Evolutionary conservation across 2,113 vertebrate genomes (phyloP), one percentile per base, ranked within the genome.

Genomic region (Phyllostomus discolor): DNA sequence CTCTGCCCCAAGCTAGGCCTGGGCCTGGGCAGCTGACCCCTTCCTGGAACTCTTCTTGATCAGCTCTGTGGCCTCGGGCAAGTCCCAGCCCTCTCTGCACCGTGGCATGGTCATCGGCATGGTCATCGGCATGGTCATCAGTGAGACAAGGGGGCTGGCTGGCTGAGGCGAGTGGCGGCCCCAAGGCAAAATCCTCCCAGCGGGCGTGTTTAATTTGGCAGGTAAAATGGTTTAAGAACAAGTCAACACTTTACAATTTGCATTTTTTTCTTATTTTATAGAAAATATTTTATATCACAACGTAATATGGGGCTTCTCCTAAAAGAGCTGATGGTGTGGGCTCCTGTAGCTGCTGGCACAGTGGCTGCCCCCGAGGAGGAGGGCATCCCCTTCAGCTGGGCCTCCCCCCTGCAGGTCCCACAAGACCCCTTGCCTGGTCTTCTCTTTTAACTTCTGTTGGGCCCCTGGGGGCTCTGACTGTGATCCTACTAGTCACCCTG

Each of bases 21-120:
- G 57, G 31, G 80, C 17, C 80, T 46, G 38, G 57, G 57, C 57
- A 43, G 57, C 41, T 20, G 57, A 43, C 38, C 26, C 26, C 35
- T 43, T 43, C 57, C 24, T 15, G 19, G 67, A 38, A 10, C 59
- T 22, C 26, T 82, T 62, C 67, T 62, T 54, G 75, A 31, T 14
- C 9, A 35, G 38, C 31, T 46, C 50, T n/a, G 52, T 79, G 76
- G 35, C 79, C n/a, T 80, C 10, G 0, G 46, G n/a, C 10, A 10
- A 35, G 22, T 41, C 38, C 41, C 31, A 2, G 28, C 26, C 7
- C 33, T 57, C 43, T 26, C 24, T 83, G 16, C 9, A 22, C 17
- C 10, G 38, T n/a, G 5, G 0, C 4, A 10, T 41, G 8, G 28
- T 28, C 20, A 4, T 57, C 43, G 5, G 0, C 4, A 10, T 46